Conservation (phyloP, 1,140 invertebrate genomes). For the Heliconius himera region DNA sequence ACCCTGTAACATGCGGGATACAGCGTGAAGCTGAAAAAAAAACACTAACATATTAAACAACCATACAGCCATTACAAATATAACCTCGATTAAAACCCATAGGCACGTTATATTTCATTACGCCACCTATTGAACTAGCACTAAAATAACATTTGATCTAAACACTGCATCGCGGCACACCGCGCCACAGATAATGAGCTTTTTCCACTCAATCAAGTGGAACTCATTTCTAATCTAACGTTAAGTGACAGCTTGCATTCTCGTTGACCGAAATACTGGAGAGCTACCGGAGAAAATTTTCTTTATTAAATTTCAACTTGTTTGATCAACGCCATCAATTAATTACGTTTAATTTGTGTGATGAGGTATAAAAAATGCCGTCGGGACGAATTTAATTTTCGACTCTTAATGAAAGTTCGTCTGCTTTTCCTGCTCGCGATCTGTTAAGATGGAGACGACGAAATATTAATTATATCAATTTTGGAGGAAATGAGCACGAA, state of each 20-base stretch:
- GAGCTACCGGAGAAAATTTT: slow-evolving; percentile 11
- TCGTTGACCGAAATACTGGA: slow-evolving; percentile 18
- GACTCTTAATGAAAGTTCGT: slow-evolving; percentile 58
- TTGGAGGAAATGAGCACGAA: slow-evolving; percentile 32
- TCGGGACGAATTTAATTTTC: slow-evolving; percentile 63
- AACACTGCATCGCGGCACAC: slow-evolving; percentile 3
- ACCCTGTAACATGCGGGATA: too few species aligned
- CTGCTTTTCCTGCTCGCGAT: slow-evolving; percentile 47
- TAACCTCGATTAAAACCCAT: neutral
- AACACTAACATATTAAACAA: neutral
- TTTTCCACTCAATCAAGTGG: slow-evolving; percentile 12
- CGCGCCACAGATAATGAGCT: neutral
- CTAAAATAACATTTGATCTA: slow-evolving; percentile 10
- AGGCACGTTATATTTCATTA: neutral
- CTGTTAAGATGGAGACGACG: slow-evolving; percentile 50
- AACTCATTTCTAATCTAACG: slow-evolving; percentile 18
- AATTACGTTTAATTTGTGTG: slow-evolving; percentile 65
- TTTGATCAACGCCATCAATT: slow-evolving; percentile 54
- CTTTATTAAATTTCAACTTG: slow-evolving; percentile 43
- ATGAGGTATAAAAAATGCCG: slow-evolving; percentile 59
- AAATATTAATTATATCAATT: slow-evolving; percentile 68
- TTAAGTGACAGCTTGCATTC: slow-evolving; percentile 14
- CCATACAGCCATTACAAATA: neutral
- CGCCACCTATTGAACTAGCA: slow-evolving; percentile 9
- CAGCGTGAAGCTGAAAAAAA: too few species aligned